phyloP scores from a whole-genome alignment of 2,113 vertebrate genomes.

The Haplochromis burtoni region DNA sequence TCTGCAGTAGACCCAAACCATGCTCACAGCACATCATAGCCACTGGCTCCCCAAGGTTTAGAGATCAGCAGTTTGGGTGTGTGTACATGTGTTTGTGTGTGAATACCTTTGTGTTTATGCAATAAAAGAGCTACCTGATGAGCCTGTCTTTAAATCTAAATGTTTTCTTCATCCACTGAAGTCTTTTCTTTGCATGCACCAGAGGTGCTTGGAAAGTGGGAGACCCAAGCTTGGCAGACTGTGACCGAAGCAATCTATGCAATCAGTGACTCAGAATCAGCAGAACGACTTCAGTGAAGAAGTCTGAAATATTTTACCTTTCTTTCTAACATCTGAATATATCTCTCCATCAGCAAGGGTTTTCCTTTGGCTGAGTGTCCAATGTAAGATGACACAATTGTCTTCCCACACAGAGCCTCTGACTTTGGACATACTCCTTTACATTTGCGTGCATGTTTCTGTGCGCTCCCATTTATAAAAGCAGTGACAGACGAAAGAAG shows the following conservation, averaged over 20 bases:
- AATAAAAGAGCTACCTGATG: neutral
- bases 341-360: neutral
- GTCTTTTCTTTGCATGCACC: slow-evolving; percentile 21
- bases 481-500: neutral
- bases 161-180: neutral
- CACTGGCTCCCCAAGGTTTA: neutral
- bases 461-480: neutral
- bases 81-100: neutral
- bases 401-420: slow-evolving; percentile 1
- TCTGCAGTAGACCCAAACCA: neutral
- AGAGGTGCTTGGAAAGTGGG: slow-evolving; percentile 1
- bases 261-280: neutral
- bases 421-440: neutral
- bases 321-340: neutral
- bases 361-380: slow-evolving; percentile 32
- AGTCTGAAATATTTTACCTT: slow-evolving; percentile 9
- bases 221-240: neutral
- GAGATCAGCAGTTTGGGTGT: neutral
- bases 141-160: neutral
- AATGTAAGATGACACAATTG: neutral
- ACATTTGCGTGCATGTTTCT: neutral
- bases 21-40: neutral
- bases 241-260: slow-evolving; percentile 23
- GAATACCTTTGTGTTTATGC: neutral
- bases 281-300: neutral